phyloP scores from a whole-genome alignment of 2,888 invertebrate genomes.

The Elaeidobius kamerunicus region DNA sequence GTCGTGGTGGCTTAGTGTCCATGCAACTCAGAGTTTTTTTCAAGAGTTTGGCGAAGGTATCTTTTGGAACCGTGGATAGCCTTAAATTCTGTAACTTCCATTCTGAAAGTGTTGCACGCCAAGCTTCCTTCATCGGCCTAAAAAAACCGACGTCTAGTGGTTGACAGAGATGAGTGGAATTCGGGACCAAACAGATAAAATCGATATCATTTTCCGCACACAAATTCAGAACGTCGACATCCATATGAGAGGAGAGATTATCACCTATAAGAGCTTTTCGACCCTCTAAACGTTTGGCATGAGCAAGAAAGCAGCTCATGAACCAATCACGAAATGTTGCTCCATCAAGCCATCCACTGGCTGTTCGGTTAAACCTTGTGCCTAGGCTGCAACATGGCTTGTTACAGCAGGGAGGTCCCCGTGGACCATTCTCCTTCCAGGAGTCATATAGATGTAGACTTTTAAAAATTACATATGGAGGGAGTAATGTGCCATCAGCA shows the following conservation, averaged over 20 bases:
- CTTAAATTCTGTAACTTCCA: conserved; percentile 17
- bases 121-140: conserved; percentile 12
- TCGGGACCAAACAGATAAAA: conserved; percentile 38
- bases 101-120: conserved; percentile 12
- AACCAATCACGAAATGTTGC: conserved; percentile 35
- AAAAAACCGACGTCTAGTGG: conserved; percentile 9
- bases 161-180: conserved; percentile 10
- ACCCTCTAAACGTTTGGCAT: conserved; percentile 10
- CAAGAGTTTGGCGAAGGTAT: conserved; percentile 6
- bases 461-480: not conserved
- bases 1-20: conserved; percentile 14
- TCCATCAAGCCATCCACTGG: conserved; percentile 39
- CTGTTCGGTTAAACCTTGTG: conserved; percentile 43
- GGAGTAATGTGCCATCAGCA: no score
- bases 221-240: conserved; percentile 14
- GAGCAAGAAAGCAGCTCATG: conserved; percentile 8
- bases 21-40: conserved; percentile 13
- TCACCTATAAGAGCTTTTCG: conserved; percentile 18
- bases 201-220: conserved; percentile 40
- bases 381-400: no score
- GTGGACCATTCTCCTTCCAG: conserved; percentile 45
- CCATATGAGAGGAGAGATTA: not conserved
- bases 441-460: conserved; percentile 30
- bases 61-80: conserved; percentile 10
- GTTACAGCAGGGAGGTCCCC: conserved; percentile 30